Conservation (phyloP, 2,888 invertebrate genomes). For the Petrolisthes manimaculis region DNA sequence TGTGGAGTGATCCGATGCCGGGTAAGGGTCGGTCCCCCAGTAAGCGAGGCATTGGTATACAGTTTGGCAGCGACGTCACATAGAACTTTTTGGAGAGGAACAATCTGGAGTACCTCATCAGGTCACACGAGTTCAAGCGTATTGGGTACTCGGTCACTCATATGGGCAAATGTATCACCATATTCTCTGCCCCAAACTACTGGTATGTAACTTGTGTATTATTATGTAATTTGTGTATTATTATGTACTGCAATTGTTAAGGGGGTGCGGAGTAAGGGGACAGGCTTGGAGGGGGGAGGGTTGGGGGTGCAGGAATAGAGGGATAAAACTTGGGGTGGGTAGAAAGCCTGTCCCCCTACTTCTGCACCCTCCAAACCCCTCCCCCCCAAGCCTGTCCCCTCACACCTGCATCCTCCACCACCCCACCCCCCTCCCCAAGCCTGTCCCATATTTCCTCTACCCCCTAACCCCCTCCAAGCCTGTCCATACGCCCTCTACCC, state of each 20-base stretch:
- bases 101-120: conserved; percentile 90
- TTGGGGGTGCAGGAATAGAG: no score
- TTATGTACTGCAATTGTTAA: neutral
- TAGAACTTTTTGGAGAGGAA: conserved; percentile 85
- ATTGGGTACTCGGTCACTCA: conserved; percentile 96
- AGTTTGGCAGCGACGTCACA: conserved; percentile 98
- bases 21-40: conserved; percentile 89
- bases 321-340: no score
- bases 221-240: neutral
- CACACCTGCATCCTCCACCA: no score
- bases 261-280: no score
- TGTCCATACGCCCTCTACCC: no score
- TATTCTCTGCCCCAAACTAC: conserved; percentile 99
- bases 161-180: conserved; percentile 95
- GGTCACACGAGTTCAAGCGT: conserved; percentile 94
- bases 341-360: no score
- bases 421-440: no score
- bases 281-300: no score
- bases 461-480: no score
- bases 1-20: conserved; percentile 98
- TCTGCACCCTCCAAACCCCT: no score
- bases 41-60: conserved; percentile 97
- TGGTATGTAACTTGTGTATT: conserved; percentile 77
- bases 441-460: no score
- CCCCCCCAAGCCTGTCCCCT: no score